Evolutionary conservation across 2,888 invertebrate genomes (phyloP).

Genomic region (Barypeithes pellucidus): DNA sequence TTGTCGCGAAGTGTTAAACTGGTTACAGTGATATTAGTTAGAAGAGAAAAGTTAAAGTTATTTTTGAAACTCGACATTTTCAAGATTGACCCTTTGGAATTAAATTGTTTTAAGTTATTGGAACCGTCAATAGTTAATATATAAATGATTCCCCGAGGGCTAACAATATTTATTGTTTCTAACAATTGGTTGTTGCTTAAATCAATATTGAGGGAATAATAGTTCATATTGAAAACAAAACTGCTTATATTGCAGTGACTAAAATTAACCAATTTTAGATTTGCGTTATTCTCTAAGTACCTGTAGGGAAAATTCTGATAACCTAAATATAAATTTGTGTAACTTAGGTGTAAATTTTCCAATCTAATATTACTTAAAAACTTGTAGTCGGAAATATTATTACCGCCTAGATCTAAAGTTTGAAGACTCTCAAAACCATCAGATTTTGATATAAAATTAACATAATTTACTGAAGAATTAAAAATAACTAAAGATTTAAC

Average conservation of each 20-base stretch:
- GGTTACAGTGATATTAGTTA: not conserved
- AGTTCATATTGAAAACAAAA: not conserved
- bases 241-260: not conserved
- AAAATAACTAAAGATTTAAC: not conserved
- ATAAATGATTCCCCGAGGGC: too few relatives aligned
- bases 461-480: not conserved
- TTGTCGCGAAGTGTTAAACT: not conserved
- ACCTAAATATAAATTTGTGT: slow-evolving; percentile 1
- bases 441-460: not conserved
- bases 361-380: not conserved
- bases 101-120: not conserved
- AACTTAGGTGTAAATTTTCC: not conserved
- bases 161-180: not conserved
- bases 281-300: not conserved
- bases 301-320: not conserved
- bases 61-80: not conserved
- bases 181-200: not conserved
- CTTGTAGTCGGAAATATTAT: not conserved
- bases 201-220: too few relatives aligned
- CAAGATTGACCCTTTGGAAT: not conserved
- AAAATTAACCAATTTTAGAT: not conserved
- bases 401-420: slow-evolving; percentile 4
- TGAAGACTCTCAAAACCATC: not conserved
- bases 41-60: not conserved
- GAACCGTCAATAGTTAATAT: not conserved